These are phyloP conservation scores for Drosophila novamexicana DNA, from an alignment of 1,140 invertebrate genomes.

Conservation along the genomic window DNA sequence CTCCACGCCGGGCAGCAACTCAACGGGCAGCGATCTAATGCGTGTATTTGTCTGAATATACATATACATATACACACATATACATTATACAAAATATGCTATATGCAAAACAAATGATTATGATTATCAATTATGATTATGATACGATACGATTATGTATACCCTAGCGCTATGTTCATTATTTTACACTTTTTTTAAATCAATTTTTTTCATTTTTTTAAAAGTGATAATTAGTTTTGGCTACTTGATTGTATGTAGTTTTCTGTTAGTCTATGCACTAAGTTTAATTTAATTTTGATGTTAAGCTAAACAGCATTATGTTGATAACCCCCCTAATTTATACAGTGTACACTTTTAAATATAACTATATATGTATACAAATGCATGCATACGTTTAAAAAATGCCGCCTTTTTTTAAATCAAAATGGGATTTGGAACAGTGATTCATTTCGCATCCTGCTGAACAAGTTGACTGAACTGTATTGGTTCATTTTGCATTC, in stretches of 20 bases:
- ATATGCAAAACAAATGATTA: constrained; percentile 19
- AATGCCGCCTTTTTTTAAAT: not conserved
- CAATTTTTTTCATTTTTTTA: constrained; percentile 64
- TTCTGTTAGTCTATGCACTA: constrained; percentile 65
- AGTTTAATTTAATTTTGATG: constrained; percentile 53
- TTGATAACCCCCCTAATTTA: constrained; percentile 61
- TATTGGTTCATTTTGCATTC: not conserved
- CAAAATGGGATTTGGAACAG: not conserved
- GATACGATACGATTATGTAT: constrained; percentile 24
- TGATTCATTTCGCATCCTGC: not conserved
- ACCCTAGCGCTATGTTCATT: constrained; percentile 54
- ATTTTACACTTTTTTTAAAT: constrained; percentile 63
- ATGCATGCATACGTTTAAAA: constrained; percentile 66
- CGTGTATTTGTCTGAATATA: constrained; percentile 70
- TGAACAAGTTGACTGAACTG: not conserved
- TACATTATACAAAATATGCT: constrained; percentile 32
- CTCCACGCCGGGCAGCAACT: constrained; percentile 57
- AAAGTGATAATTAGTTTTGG: constrained; percentile 75
- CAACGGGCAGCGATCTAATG: constrained; percentile 69
- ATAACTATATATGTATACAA: constrained; percentile 46
- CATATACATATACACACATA: constrained; percentile 28
- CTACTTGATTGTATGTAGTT: constrained; percentile 70
- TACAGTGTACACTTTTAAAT: constrained; percentile 63
- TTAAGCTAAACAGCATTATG: constrained; percentile 58
- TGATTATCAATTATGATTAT: constrained; percentile 30